Evolutionary conservation across 2,888 invertebrate species (phyloP).

Genomic region (Cerastis rubricosa): DNA sequence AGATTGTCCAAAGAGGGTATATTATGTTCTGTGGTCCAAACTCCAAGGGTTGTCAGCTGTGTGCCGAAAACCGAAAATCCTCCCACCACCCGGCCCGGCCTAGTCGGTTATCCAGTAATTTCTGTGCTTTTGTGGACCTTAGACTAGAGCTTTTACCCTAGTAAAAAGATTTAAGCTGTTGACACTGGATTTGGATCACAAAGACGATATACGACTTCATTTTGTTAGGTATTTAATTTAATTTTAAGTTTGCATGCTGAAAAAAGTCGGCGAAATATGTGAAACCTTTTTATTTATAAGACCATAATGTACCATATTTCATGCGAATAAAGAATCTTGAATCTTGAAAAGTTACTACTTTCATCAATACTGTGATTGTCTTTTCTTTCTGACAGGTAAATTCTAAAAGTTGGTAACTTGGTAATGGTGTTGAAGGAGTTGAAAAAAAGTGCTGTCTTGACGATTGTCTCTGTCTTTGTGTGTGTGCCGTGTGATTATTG

Average conservation of each 20-base stretch:
- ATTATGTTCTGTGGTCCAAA: too few species aligned
- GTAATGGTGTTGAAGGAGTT: neutral
- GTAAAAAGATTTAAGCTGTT: neutral
- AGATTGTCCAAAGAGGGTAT: too few species aligned
- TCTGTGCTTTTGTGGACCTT: neutral
- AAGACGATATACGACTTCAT: too few species aligned
- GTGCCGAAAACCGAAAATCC: conserved; percentile 2
- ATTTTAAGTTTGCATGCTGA: too few species aligned
- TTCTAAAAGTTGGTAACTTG: conserved; percentile 39
- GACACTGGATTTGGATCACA: neutral
- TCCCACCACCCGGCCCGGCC: neutral
- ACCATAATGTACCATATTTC: too few species aligned
- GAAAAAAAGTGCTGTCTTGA: neutral
- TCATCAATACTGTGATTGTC: neutral
- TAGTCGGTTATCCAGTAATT: neutral
- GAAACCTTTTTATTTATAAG: too few species aligned
- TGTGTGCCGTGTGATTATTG: conserved; percentile 32
- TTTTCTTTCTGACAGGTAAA: conserved; percentile 13
- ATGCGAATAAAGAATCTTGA: too few species aligned
- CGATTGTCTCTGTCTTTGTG: neutral
- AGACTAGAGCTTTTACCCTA: neutral
- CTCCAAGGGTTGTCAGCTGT: conserved; percentile 15
- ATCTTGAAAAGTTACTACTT: neutral
- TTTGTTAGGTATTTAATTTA: too few species aligned
- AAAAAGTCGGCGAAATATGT: too few species aligned